Conservation (phyloP, 2,797 vertebrate genomes). For the Anableps anableps region DNA sequence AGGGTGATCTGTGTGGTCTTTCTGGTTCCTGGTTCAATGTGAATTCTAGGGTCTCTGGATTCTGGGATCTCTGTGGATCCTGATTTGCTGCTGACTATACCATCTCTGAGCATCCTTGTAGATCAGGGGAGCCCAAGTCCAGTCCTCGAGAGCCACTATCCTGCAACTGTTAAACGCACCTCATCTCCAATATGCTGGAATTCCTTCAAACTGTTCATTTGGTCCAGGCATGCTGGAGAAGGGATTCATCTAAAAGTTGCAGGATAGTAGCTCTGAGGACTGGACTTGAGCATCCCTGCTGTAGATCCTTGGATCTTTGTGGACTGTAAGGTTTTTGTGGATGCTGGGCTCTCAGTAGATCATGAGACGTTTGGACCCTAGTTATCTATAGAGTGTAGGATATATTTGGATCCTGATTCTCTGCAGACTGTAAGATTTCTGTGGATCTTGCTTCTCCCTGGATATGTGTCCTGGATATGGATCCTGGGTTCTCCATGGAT, state of each 20-base stretch:
- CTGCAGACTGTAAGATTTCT: neutral
- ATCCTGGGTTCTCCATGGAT: neutral
- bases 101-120: no score
- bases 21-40: neutral
- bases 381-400: neutral
- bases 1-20: neutral
- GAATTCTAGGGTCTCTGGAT: no score
- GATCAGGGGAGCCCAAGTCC: neutral
- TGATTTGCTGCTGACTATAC: no score
- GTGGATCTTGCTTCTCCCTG: neutral
- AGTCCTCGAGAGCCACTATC: neutral
- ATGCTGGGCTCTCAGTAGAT: neutral
- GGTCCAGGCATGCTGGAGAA: neutral
- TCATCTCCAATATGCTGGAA: no score
- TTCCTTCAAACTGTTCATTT: neutral
- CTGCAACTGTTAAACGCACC: neutral
- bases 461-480: neutral
- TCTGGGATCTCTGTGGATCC: no score
- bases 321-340: neutral
- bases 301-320: neutral
- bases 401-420: neutral
- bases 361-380: neutral
- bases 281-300: neutral
- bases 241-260: neutral
- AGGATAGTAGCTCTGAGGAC: neutral